Evolutionary conservation across 2,888 invertebrate species (phyloP).

Genomic region (Tanypteryx hageni): DNA sequence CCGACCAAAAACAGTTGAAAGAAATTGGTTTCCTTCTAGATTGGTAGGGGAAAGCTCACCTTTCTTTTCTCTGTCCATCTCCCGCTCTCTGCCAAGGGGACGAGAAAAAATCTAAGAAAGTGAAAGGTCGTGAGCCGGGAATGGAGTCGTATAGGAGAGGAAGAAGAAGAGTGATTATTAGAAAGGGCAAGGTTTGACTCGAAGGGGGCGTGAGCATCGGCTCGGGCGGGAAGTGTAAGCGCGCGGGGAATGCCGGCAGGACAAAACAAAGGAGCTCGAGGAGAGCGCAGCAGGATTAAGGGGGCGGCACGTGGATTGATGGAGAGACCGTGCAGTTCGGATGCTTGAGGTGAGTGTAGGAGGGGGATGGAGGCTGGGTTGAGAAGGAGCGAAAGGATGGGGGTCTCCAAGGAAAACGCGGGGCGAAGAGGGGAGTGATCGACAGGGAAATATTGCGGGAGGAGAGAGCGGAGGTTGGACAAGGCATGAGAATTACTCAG

Average conservation of each 20-base stretch:
- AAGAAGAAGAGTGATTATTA: conserved; percentile 35
- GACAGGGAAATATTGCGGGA: conserved; percentile 34
- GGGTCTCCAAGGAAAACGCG: neutral
- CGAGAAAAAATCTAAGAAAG: neutral
- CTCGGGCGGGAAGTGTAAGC: conserved; percentile 9
- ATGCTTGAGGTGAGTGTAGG: neutral
- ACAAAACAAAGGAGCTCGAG: neutral
- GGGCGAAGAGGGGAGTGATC: neutral
- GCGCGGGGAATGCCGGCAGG: conserved; percentile 19
- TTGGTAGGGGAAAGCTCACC: neutral
- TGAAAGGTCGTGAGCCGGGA: conserved; percentile 13
- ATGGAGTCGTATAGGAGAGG: conserved; percentile 9
- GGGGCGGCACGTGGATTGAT: conserved; percentile 7
- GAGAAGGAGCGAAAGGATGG: neutral
- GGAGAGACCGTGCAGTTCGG: neutral
- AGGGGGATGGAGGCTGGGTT: neutral
- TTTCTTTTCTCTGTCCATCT: neutral
- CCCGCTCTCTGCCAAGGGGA: neutral
- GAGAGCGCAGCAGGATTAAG: neutral
- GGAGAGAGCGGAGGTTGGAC: neutral
- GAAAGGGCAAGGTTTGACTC: neutral
- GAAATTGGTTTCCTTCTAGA: conserved; percentile 23
- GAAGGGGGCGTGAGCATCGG: conserved; percentile 1
- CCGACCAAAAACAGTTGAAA: conserved; percentile 21
- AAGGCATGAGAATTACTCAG: conserved; percentile 18